A percentile compares a stretch with the other conserved stretches of the same genome.
These are phyloP conservation scores for Lutjanus erythropterus DNA, from an alignment of 2,113 vertebrate species.

Conservation along the genomic window DNA sequence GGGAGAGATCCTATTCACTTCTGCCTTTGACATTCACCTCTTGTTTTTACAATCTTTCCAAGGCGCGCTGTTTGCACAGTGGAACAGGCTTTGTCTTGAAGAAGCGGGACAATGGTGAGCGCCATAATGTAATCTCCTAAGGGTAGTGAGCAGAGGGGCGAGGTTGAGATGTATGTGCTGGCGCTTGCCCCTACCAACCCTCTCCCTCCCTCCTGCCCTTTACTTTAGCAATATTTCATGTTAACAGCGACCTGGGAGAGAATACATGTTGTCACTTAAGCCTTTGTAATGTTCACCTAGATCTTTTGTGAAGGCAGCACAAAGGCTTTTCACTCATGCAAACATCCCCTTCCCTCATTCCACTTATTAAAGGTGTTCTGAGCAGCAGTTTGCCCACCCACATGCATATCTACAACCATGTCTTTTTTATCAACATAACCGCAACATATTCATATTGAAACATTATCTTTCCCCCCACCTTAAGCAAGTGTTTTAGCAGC, in stretches of 20 bases:
- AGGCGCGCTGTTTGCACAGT: slow-evolving; percentile 77
- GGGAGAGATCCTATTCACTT: slow-evolving; percentile 76
- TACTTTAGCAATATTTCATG: slow-evolving; percentile 70
- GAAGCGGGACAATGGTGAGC: slow-evolving; percentile 67
- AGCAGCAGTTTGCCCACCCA: slow-evolving; percentile 59
- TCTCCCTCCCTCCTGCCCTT: slow-evolving; percentile 41
- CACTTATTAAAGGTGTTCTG: slow-evolving; percentile 48
- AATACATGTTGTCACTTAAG: slow-evolving; percentile 73
- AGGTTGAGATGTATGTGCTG: slow-evolving; percentile 76
- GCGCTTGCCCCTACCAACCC: slow-evolving; percentile 72
- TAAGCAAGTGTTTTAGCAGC: slow-evolving; percentile 13
- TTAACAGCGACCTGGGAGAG: slow-evolving; percentile 55
- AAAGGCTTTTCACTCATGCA: slow-evolving; percentile 73
- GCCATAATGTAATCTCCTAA: slow-evolving; percentile 79
- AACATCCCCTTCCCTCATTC: slow-evolving; percentile 62
- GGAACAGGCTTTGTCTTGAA: slow-evolving; percentile 79
- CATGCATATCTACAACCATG: slow-evolving; percentile 22
- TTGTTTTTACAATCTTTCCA: slow-evolving; percentile 82
- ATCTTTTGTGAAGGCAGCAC: slow-evolving; percentile 64
- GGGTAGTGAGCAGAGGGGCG: slow-evolving; percentile 64
- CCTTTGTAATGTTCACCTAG: slow-evolving; percentile 61
- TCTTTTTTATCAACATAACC: slow-evolving; percentile 10
- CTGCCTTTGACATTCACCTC: slow-evolving; percentile 79
- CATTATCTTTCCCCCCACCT: not conserved
- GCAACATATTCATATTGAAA: slow-evolving; percentile 13